A percentile compares a stretch with the other conserved stretches of the same genome.
Evolutionary conservation across 2,888 invertebrate genomes (phyloP).

Genomic region (Parnassius orleans): DNA sequence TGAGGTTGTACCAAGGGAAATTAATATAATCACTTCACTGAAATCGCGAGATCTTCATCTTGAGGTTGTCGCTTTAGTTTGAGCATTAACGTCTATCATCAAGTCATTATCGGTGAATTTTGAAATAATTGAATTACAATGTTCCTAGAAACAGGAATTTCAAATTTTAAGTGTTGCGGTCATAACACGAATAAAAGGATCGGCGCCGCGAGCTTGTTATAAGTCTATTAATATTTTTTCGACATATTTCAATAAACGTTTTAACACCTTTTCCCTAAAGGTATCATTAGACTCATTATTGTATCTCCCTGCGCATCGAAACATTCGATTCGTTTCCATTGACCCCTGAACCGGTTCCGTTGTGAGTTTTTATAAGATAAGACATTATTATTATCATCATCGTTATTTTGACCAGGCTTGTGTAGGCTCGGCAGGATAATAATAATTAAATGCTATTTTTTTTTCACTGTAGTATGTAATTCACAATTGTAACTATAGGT

Average conservation of each 20-base stretch:
- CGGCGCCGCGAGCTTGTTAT: conserved; percentile 68
- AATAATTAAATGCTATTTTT: no score
- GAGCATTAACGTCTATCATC: conserved; percentile 43
- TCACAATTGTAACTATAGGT: no score
- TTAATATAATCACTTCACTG: conserved; percentile 31
- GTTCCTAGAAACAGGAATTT: conserved; percentile 26
- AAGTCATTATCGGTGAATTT: conserved; percentile 39
- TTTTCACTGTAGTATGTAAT: no score
- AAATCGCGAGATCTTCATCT: conserved; percentile 28
- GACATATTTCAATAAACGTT: conserved; percentile 78
- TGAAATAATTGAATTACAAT: conserved; percentile 45
- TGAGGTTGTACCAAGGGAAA: conserved; percentile 13
- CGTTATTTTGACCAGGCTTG: conserved; percentile 9
- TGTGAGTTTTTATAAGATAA: conserved; percentile 21
- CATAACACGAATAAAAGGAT: conserved; percentile 21
- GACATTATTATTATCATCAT: conserved; percentile 23
- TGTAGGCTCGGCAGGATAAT: neutral
- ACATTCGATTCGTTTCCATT: conserved; percentile 42
- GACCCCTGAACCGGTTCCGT: conserved; percentile 20
- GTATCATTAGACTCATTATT: conserved; percentile 76
- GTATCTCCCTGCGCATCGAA: conserved; percentile 45
- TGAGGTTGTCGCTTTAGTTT: conserved; percentile 28
- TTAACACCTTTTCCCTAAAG: conserved; percentile 78
- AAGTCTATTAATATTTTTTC: conserved; percentile 77
- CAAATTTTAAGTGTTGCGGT: conserved; percentile 9